Base-by-base conservation (phyloP, 64 coral and sea anemone species). In the Hydrozoanthus tunicans region DNA sequence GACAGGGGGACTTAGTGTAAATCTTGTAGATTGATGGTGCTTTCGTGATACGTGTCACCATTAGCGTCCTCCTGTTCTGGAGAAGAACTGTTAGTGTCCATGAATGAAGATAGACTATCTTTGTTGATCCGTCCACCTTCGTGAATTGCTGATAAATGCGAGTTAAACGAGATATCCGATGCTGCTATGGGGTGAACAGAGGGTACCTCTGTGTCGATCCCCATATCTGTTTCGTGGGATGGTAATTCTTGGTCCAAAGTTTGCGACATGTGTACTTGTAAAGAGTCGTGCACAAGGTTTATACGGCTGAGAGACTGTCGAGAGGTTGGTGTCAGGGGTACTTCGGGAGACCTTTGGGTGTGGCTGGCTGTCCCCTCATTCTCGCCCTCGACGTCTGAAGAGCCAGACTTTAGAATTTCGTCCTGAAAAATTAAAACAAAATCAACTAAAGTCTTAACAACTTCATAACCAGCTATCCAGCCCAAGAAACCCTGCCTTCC, bases 311-410 rank as follows among this genome's bases (percentile, higher is more conserved):
- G 84, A 27, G 84, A 74, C 56, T 75, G 84, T 56, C 55, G 84
- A 13, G 84, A 61, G 11, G 69, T 11, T 13, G 84, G 69, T 6
- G 56, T 88, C 56, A 74, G 69, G 12, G 69, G 69, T 2, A 17
- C 73, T 62, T 94, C 93, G 1, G 93, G 93, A 3, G 89, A 94
- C 85, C 64, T 74, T 79, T 94, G 93, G 20, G 91, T 65, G 56
- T 90, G 92, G 68, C 43, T 66, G 3, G 89, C 71, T 4, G 90
- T 83, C 6, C 81, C 80, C 53, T 94, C 93, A 91, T 25, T 73
- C 54, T 97, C 95, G 4, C 93, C 85, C 77, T 97, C 95, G 81
- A 93, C 82, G 77, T 97, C 95, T 3, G 95, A 97, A 6, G 95
- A 97, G 17, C 92, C 92, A 17, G 92, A 93, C 43, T 90, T 93